Evolutionary conservation across 92 coral and sea anemone genomes (phyloP).

Genomic region (Galaxea fascicularis): DNA sequence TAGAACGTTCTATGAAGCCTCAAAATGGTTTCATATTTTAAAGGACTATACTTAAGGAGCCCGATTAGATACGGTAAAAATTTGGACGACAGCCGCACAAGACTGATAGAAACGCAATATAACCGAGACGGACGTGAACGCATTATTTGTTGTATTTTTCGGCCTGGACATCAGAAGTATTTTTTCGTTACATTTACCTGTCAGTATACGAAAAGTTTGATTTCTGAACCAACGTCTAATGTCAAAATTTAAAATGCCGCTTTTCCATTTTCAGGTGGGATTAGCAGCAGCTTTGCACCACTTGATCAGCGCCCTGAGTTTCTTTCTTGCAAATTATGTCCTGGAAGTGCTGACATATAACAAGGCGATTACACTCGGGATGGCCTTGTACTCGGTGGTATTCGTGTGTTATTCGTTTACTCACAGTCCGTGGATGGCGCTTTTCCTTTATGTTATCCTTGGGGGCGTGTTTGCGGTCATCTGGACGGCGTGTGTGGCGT

Average conservation of each 20-base stretch:
- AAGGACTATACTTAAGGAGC: no score
- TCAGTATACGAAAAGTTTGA: neutral
- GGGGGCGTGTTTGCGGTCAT: constrained; percentile 36
- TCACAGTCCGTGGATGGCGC: constrained; percentile 37
- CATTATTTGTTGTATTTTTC: no score
- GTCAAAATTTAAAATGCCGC: neutral
- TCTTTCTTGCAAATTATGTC: constrained; percentile 10
- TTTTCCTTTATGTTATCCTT: neutral
- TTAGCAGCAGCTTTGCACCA: constrained; percentile 32
- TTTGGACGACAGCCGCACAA: no score
- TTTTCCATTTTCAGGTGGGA: constrained; percentile 1
- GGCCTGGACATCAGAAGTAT: no score
- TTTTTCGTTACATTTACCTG: no score
- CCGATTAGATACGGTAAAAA: no score
- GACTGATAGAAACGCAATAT: no score
- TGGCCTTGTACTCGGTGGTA: neutral
- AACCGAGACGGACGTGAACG: no score
- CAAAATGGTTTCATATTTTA: no score
- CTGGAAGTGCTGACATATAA: constrained; percentile 18
- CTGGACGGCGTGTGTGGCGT: constrained; percentile 38
- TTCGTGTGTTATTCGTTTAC: constrained; percentile 24
- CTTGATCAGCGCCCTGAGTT: constrained; percentile 6
- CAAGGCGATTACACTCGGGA: constrained; percentile 22
- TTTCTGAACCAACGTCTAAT: neutral
- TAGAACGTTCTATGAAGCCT: no score